phyloP scores from a whole-genome alignment of 2,888 invertebrate genomes.

The Eupeodes latifasciatus region DNA sequence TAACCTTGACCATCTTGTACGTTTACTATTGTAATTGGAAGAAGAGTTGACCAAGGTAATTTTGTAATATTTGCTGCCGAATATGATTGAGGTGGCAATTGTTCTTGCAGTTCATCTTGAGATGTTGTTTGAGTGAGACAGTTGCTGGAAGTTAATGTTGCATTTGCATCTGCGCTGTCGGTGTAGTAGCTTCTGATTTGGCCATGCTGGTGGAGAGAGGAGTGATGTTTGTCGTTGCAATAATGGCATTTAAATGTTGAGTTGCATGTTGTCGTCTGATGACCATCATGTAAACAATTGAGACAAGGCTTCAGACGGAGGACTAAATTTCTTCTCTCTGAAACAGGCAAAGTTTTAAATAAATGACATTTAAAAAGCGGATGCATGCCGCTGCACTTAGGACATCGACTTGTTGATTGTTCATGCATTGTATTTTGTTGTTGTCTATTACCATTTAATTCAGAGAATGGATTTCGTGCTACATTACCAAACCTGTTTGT shows the following conservation, averaged over 20 bases:
- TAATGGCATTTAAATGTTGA: conserved; percentile 7
- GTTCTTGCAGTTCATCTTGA: neutral
- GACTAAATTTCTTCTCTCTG: conserved; percentile 15
- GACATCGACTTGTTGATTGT: too few species aligned
- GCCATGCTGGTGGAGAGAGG: conserved; percentile 32
- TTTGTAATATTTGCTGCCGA: conserved; percentile 3
- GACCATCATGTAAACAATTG: conserved; percentile 22
- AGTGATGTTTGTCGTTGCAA: neutral
- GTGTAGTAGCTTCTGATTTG: conserved; percentile 4
- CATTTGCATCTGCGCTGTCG: neutral
- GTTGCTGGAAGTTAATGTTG: neutral
- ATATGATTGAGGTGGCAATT: conserved; percentile 14
- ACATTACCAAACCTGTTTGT: neutral
- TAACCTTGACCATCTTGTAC: conserved; percentile 2
- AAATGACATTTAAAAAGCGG: conserved; percentile 9
- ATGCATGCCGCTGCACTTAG: neutral
- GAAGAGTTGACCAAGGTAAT: conserved; percentile 5
- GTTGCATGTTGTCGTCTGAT: conserved; percentile 18
- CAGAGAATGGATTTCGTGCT: neutral
- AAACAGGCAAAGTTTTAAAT: conserved; percentile 17
- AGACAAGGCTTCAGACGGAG: conserved; percentile 16
- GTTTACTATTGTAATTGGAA: neutral
- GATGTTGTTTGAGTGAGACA: neutral
- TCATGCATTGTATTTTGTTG: neutral
- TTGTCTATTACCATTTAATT: neutral